Evolutionary conservation across 2,888 invertebrate genomes (phyloP), one percentile per base, ranked within the genome.

Genomic region (Vanessa cardui): DNA sequence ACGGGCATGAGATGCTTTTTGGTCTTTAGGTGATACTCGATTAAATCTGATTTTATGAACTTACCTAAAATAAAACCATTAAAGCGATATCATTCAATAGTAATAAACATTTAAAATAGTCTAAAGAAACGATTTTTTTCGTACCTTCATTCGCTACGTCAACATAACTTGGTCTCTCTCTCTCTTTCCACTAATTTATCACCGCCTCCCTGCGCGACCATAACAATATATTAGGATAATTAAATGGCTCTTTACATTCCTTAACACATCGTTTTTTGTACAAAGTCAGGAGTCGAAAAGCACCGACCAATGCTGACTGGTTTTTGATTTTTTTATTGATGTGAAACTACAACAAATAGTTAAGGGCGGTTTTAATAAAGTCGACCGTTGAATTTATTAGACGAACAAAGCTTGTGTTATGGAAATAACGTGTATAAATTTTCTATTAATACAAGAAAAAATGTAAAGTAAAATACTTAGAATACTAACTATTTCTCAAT

Each of bases 221-320:
- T 90, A 90, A 92, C 91, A 91, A 92, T 92, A 92, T 91, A 92
- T 92, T 90, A 92, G 85, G 90, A 90, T 92, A 92, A 92, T 92
- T 92, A 92, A 92, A 92, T 87, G 89, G 90, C 90, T 91, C 89
- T 88, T 92, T 92, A 90, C 91, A 92, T 92, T 92, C 92, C 89
- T 90, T 90, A 90, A 92, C 90, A 90, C 91, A 84, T 90, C 84
- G 84, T 89, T 92, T 92, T 89, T 92, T 92, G 82, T 86, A 85
- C 83, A 84, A 87, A 83, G 87, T 83, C 86, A 86, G 85, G 78
- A 88, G 87, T 88, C 87, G 85, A 88, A 90, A 90, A 86, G 86
- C 85, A 86, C 88, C 90, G 89, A 88, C 91, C 91, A 90, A 91
- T 90, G 84, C 87, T 87, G 90, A 89, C 92, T 91, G 89, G 90